Conservation (phyloP, 1,140 invertebrate species). For the Oscheius sp. region DNA sequence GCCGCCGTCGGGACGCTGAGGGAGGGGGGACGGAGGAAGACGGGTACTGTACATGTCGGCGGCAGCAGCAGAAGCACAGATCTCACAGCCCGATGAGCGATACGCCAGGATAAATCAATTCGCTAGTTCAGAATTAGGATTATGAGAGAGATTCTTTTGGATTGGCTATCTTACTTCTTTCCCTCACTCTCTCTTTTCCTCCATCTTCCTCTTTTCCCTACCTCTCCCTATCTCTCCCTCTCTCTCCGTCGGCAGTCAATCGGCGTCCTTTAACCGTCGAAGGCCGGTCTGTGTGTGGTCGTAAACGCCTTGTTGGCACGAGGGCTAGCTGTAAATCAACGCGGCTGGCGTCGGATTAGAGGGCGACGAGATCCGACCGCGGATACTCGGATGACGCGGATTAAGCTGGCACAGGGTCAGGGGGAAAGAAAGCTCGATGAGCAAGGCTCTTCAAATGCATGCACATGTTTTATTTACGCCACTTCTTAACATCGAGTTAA, state of each 20-base stretch:
- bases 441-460: too few species aligned
- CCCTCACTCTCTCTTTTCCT: conserved; percentile 7
- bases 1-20: conserved; percentile 6
- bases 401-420: too few species aligned
- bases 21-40: neutral
- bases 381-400: neutral
- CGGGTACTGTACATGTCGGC: conserved; percentile 11
- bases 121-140: conserved; percentile 5
- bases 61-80: neutral
- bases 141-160: neutral
- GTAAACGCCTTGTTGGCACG: neutral
- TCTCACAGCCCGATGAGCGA: conserved; percentile 9
- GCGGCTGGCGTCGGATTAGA: conserved; percentile 9
- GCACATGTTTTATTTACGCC: too few species aligned
- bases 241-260: neutral
- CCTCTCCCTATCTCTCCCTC: neutral
- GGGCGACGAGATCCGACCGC: neutral
- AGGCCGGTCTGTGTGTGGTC: neutral
- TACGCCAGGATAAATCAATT: too few species aligned
- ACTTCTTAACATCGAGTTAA: too few species aligned
- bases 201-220: conserved; percentile 3
- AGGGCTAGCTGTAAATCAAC: conserved; percentile 1
- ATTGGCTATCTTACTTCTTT: neutral
- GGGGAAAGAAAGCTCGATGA: too few species aligned
- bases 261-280: conserved; percentile 1